phyloP scores from a whole-genome alignment of 2,113 vertebrate genomes.

The Hepsetus odoe region DNA sequence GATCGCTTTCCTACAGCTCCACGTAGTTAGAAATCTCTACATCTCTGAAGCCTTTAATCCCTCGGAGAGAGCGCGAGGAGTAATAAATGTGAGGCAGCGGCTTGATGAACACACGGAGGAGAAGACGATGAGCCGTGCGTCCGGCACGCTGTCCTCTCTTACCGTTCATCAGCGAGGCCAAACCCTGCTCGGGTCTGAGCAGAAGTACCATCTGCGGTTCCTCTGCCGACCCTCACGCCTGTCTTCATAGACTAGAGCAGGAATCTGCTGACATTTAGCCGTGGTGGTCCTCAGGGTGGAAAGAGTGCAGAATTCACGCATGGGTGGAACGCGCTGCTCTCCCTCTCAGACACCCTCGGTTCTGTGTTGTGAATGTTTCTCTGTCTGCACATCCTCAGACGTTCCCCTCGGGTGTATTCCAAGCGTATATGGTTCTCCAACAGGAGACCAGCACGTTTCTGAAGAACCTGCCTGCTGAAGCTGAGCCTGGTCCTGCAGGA shows the following conservation, averaged over 20 bases:
- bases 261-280: neutral
- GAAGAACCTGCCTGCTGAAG: too few species aligned
- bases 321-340: neutral
- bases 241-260: neutral
- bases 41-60: conserved; percentile 4
- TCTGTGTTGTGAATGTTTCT: neutral
- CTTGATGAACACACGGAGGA: neutral
- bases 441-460: too few species aligned
- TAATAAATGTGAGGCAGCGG: neutral
- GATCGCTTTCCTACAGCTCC: conserved; percentile 24
- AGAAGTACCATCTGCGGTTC: too few species aligned
- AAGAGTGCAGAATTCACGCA: neutral
- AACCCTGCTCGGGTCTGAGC: too few species aligned
- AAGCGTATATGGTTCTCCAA: too few species aligned
- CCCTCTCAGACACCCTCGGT: neutral
- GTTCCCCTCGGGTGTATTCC: too few species aligned
- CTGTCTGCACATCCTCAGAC: too few species aligned
- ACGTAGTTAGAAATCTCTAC: conserved; percentile 7
- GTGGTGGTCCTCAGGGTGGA: neutral
- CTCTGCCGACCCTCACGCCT: too few species aligned
- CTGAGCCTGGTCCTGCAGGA: too few species aligned
- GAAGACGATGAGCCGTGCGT: neutral
- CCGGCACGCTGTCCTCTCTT: neutral
- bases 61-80: neutral
- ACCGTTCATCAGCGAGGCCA: neutral